A percentile compares a stretch with the other conserved stretches of the same genome.
phyloP scores from a whole-genome alignment of 2,113 vertebrate genomes.

The Podiceps cristatus region DNA sequence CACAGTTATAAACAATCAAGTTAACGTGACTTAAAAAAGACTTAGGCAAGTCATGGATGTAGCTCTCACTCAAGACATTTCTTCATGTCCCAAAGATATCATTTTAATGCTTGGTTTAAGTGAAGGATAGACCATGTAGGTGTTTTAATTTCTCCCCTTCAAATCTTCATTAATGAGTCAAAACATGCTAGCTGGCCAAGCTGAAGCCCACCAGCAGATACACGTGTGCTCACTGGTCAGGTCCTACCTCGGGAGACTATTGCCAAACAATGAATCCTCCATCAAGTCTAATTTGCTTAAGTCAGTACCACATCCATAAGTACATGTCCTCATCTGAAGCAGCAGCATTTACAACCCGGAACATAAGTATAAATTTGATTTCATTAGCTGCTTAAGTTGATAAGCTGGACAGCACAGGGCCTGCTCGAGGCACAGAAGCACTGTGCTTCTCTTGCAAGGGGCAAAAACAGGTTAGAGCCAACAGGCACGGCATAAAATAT shows the following conservation, averaged over 20 bases:
- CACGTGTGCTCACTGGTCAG: fast-evolving
- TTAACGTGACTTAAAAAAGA: not conserved
- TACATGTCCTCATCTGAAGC: not conserved
- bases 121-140: not conserved
- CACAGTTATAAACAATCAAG: not conserved
- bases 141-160: not conserved
- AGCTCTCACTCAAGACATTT: not conserved
- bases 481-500: not conserved
- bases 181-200: not conserved
- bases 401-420: not conserved
- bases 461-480: not conserved
- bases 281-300: not conserved
- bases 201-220: not conserved
- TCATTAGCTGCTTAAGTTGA: not conserved
- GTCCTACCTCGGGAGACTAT: fast-evolving
- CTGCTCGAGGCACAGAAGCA: not conserved
- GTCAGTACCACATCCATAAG: not conserved
- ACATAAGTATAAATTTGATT: not conserved
- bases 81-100: not conserved
- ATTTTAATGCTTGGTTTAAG: not conserved
- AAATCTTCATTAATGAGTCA: not conserved
- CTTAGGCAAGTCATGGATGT: not conserved
- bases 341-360: not conserved
- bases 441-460: not conserved
- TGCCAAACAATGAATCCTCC: not conserved